phyloP scores from a whole-genome alignment of 1,140 invertebrate genomes.

The Neoseiulus cucumeris region DNA sequence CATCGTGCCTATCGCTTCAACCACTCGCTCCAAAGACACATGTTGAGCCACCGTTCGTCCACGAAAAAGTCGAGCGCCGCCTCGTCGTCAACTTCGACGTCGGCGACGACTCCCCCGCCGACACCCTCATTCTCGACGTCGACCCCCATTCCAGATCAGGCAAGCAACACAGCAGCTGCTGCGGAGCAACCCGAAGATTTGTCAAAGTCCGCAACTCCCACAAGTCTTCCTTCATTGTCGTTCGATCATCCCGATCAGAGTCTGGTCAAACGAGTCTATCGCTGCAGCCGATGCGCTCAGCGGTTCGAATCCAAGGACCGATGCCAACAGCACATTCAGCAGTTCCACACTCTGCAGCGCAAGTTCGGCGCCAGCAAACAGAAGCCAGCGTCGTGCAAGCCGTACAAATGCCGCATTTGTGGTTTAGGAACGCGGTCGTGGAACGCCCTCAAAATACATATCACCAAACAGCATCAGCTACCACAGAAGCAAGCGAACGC shows the following conservation, averaged over 20 bases:
- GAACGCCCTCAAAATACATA: constrained; percentile 41
- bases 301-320: constrained; percentile 27
- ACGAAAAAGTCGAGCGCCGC: constrained; percentile 13
- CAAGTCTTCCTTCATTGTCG: not conserved
- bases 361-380: constrained; percentile 11
- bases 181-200: not conserved
- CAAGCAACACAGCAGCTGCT: not conserved
- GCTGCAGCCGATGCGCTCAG: constrained; percentile 31
- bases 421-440: constrained; percentile 40
- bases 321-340: constrained; percentile 28
- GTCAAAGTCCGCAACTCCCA: not conserved
- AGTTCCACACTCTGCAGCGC: constrained; percentile 22
- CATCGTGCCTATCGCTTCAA: constrained; percentile 24
- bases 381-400: constrained; percentile 16
- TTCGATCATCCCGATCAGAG: constrained; percentile 7
- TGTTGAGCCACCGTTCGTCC: constrained; percentile 21
- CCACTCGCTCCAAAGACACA: constrained; percentile 25
- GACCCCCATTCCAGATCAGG: not conserved
- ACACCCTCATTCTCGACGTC: constrained; percentile 15
- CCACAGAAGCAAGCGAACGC: constrained; percentile 21
- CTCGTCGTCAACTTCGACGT: constrained; percentile 16
- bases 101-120: constrained; percentile 12
- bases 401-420: constrained; percentile 41
- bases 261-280: constrained; percentile 23
- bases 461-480: constrained; percentile 28